phyloP scores from a whole-genome alignment of 2,113 vertebrate species.

The Helogale parvula region DNA sequence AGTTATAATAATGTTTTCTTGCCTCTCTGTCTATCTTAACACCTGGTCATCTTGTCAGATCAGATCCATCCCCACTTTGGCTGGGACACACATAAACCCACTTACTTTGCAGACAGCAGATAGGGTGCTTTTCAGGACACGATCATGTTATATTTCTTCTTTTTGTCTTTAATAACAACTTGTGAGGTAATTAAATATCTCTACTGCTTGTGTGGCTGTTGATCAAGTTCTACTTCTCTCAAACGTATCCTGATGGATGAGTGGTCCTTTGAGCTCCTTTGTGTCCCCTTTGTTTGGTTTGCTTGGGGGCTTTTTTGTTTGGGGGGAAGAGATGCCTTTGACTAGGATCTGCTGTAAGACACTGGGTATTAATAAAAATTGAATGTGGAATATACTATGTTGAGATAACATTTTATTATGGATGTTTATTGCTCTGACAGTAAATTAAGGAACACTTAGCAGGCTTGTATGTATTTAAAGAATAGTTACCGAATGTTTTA shows the following conservation, averaged over 20 bases:
- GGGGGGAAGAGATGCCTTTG: background rate
- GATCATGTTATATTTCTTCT: background rate
- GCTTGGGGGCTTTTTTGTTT: background rate
- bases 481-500: background rate
- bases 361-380: background rate
- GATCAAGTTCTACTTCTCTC: background rate
- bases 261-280: fast-evolving
- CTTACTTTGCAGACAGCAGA: background rate
- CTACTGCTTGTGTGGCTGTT: background rate
- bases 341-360: background rate
- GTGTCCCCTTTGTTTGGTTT: background rate
- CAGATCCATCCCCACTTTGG: background rate
- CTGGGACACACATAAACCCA: background rate
- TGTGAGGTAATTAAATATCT: background rate
- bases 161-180: background rate
- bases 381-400: background rate
- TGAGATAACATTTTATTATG: background rate
- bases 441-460: background rate
- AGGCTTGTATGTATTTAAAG: background rate
- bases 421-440: background rate
- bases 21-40: background rate
- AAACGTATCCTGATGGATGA: background rate
- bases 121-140: background rate
- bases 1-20: background rate
- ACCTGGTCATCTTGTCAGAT: background rate